Evolutionary conservation across 1,140 invertebrate species (phyloP).

Genomic region (Physella acuta): DNA sequence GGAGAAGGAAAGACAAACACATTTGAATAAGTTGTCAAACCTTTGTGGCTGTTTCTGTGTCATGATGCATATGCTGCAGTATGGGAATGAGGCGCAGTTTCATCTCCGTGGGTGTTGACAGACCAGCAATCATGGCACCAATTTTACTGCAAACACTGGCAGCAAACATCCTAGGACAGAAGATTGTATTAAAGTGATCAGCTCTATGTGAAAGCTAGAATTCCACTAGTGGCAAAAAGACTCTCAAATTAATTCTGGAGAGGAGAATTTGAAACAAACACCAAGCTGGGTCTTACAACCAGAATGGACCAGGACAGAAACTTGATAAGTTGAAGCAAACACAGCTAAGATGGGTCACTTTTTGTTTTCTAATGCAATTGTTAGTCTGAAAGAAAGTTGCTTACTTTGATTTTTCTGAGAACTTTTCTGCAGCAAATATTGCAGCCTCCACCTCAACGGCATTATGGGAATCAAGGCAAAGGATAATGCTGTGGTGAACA

Average conservation of each 20-base stretch:
- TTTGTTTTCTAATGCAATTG: too few relatives aligned
- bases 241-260: too few relatives aligned
- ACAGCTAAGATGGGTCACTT: too few relatives aligned
- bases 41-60: constrained; percentile 78
- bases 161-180: constrained; percentile 78
- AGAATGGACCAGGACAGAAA: too few relatives aligned
- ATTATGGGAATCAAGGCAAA: constrained; percentile 91
- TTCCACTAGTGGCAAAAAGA: too few relatives aligned
- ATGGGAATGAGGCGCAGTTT: constrained; percentile 89
- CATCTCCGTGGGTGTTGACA: constrained; percentile 87
- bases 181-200: not conserved
- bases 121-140: constrained; percentile 89
- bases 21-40: constrained; percentile 47
- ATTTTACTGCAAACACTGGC: constrained; percentile 94
- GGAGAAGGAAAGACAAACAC: not conserved
- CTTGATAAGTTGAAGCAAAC: too few relatives aligned
- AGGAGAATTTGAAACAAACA: too few relatives aligned
- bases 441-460: constrained; percentile 93
- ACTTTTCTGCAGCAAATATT: constrained; percentile 89
- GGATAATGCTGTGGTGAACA: constrained; percentile 90
- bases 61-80: constrained; percentile 91
- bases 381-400: constrained; percentile 22
- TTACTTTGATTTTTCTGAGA: constrained; percentile 88
- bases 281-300: too few relatives aligned
- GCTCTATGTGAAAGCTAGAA: too few relatives aligned